These are phyloP conservation scores for Herpailurus yagouaroundi DNA, from an alignment of 2,113 vertebrate species.

Conservation along the genomic window DNA sequence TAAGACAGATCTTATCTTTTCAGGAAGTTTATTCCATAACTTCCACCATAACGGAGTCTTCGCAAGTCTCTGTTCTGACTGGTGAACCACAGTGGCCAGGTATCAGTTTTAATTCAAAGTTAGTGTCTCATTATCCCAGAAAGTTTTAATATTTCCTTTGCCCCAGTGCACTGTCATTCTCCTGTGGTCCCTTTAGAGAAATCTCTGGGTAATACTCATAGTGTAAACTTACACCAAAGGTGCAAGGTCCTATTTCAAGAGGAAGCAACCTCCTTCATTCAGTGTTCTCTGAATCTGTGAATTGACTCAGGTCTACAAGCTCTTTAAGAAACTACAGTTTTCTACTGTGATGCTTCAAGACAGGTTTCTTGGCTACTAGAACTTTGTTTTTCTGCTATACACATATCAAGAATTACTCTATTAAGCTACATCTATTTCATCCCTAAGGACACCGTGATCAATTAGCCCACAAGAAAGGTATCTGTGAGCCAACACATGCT, in stretches of 20 bases:
- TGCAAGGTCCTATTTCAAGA: neutral
- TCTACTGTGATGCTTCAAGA: neutral
- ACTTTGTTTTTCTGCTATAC: neutral
- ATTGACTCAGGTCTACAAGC: neutral
- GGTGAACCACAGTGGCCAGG: neutral
- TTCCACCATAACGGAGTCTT: neutral
- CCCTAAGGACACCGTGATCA: neutral
- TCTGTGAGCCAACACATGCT: neutral
- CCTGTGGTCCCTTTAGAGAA: neutral
- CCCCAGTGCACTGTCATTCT: neutral
- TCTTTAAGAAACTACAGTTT: neutral
- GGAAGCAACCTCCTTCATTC: neutral
- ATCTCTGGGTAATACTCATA: neutral
- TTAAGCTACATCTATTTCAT: neutral
- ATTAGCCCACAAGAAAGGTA: neutral
- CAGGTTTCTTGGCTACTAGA: neutral
- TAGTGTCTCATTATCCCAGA: neutral
- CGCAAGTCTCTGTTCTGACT: neutral
- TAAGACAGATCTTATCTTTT: neutral
- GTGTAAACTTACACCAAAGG: neutral
- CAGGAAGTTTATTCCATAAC: neutral
- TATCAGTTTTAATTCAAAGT: neutral
- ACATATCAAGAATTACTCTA: neutral
- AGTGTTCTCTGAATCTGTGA: neutral
- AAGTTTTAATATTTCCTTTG: neutral